Evolutionary conservation across 2,113 vertebrate species (phyloP).

Genomic region (Pithys albifrons): DNA sequence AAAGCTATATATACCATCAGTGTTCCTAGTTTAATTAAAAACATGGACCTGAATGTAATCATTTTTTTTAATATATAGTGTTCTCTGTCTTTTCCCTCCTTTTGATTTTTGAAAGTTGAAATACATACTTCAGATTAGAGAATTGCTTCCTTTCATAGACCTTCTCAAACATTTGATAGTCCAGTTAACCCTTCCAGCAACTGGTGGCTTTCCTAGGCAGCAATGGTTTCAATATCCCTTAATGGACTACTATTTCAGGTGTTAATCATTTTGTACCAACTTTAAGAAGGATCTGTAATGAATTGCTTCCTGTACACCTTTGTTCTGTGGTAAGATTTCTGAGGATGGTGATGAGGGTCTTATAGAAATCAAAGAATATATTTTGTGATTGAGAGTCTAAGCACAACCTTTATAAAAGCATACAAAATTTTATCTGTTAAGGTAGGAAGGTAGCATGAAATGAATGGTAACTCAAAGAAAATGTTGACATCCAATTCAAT

Average conservation of each 20-base stretch:
- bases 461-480: not conserved
- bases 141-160: not conserved
- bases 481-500: not conserved
- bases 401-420: not conserved
- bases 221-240: not conserved
- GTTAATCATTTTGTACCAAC: not conserved
- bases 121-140: not conserved
- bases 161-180: not conserved
- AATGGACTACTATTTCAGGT: not conserved
- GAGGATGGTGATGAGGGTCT: not conserved
- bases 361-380: not conserved
- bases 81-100: not conserved
- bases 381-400: not conserved
- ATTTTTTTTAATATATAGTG: not conserved
- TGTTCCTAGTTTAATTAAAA: slow-evolving; percentile 22
- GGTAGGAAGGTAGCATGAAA: not conserved
- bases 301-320: not conserved
- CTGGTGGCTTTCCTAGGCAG: not conserved
- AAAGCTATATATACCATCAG: slow-evolving; percentile 47
- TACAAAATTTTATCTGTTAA: not conserved
- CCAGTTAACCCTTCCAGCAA: not conserved
- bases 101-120: not conserved
- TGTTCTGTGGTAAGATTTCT: not conserved
- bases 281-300: not conserved
- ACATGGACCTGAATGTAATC: slow-evolving; percentile 31